A percentile compares a stretch with the other conserved stretches of the same genome.
Evolutionary conservation across 2,888 invertebrate species (phyloP).

Genomic region (Drosophila buzzatii): DNA sequence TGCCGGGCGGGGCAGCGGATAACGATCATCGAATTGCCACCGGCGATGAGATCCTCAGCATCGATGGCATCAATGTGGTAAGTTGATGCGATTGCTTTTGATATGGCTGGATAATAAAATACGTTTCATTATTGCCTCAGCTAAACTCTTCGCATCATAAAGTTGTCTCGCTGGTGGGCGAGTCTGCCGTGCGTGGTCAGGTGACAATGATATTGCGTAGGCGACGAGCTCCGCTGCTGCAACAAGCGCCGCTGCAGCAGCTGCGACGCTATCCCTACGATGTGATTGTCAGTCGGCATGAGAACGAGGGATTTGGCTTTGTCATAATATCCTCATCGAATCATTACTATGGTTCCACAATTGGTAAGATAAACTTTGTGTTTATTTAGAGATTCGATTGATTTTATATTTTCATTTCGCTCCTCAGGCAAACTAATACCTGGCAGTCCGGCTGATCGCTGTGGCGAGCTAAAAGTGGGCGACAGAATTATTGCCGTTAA

Average conservation of each 20-base stretch:
- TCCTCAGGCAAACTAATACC: conserved; percentile 94
- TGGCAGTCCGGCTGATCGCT: conserved; percentile 97
- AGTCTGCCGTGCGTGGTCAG: conserved; percentile 94
- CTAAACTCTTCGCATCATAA: conserved; percentile 95
- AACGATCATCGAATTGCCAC: conserved; percentile 95
- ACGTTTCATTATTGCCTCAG: conserved; percentile 63
- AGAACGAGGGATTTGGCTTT: conserved; percentile 99
- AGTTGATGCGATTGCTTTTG: conserved; percentile 61
- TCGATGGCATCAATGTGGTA: conserved; percentile 93
- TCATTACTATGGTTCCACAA: conserved; percentile 91
- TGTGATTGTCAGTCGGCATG: conserved; percentile 94
- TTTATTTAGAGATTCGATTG: neutral
- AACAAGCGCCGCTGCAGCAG: conserved; percentile 51
- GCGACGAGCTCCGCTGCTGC: conserved; percentile 74
- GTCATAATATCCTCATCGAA: conserved; percentile 98
- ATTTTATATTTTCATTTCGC: neutral
- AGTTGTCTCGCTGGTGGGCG: conserved; percentile 96
- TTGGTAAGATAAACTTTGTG: conserved; percentile 87
- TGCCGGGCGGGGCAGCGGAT: conserved; percentile 97
- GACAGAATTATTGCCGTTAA: conserved; percentile 98
- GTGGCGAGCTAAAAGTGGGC: conserved; percentile 95
- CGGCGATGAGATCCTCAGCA: conserved; percentile 97
- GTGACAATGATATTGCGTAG: conserved; percentile 92
- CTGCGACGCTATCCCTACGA: conserved; percentile 90
- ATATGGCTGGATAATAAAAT: neutral